phyloP scores from a whole-genome alignment of 2,797 vertebrate species.

The Myotis findleyi region DNA sequence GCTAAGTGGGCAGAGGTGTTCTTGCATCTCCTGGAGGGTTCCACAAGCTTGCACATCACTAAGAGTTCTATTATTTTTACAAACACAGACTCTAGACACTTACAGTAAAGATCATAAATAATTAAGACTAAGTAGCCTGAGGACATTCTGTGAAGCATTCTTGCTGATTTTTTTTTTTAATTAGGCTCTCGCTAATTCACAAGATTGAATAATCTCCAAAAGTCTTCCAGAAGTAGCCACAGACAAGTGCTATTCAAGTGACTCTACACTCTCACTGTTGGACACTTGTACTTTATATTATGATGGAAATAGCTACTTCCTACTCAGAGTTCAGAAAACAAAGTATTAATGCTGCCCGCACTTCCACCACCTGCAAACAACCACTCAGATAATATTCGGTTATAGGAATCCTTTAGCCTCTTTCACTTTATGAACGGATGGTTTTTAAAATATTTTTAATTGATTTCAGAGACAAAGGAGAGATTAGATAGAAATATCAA shows the following conservation, averaged over 20 bases:
- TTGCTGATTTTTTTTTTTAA: slow-evolving; percentile 52
- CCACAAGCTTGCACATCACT: neutral
- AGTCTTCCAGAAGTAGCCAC: slow-evolving; percentile 26
- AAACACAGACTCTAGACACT: slow-evolving; percentile 52
- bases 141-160: slow-evolving; percentile 48
- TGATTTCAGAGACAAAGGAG: no score
- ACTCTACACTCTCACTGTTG: neutral
- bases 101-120: slow-evolving; percentile 73
- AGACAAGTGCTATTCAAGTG: neutral
- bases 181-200: slow-evolving; percentile 42
- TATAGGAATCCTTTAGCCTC: neutral
- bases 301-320: neutral
- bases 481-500: no score
- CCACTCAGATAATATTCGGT: neutral
- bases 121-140: slow-evolving; percentile 67
- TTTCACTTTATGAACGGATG: neutral
- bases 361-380: neutral
- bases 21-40: neutral
- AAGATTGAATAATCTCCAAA: slow-evolving; percentile 41
- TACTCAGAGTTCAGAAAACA: slow-evolving; percentile 23
- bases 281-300: neutral
- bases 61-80: slow-evolving; percentile 52
- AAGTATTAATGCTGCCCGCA: neutral
- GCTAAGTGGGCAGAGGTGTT: neutral
- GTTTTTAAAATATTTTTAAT: slow-evolving; percentile 23